phyloP scores from a whole-genome alignment of 2,888 invertebrate genomes.

The Craniophora ligustri region DNA sequence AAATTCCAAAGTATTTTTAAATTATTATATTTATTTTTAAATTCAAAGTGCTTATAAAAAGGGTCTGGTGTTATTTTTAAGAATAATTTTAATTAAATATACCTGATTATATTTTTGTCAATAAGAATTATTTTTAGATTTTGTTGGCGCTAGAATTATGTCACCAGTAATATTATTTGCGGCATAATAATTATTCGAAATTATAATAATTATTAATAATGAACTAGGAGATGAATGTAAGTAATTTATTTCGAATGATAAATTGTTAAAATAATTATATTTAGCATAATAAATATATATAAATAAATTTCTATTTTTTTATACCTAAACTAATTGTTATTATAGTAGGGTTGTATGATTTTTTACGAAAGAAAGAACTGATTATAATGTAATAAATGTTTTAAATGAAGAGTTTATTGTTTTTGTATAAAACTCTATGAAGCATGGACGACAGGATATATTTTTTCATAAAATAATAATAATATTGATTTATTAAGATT shows the following conservation, averaged over 20 bases:
- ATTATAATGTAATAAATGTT: constrained; percentile 60
- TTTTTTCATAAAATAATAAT: constrained; percentile 52
- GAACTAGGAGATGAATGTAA: constrained; percentile 58
- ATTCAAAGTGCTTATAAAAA: constrained; percentile 14
- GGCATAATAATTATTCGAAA: constrained; percentile 8
- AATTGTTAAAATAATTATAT: constrained; percentile 24
- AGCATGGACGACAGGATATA: constrained; percentile 51
- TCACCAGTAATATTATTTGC: constrained; percentile 15
- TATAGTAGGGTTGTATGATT: constrained; percentile 49
- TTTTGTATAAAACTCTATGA: constrained; percentile 54
- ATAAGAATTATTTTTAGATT: constrained; percentile 25
- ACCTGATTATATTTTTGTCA: constrained; percentile 23
- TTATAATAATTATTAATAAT: constrained; percentile 21
- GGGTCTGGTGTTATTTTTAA: constrained; percentile 20
- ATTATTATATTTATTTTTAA: not conserved
- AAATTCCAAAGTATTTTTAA: not conserved
- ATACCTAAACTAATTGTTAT: constrained; percentile 35
- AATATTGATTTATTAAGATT: constrained; percentile 44
- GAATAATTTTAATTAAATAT: constrained; percentile 14
- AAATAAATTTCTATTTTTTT: constrained; percentile 39
- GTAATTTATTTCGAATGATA: constrained; percentile 65
- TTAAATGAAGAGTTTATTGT: constrained; percentile 53
- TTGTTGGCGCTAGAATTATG: constrained; percentile 5
- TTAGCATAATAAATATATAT: constrained; percentile 17
- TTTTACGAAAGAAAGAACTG: constrained; percentile 71